Conservation (phyloP, 2,888 invertebrate species). For the Folsomia candida region DNA sequence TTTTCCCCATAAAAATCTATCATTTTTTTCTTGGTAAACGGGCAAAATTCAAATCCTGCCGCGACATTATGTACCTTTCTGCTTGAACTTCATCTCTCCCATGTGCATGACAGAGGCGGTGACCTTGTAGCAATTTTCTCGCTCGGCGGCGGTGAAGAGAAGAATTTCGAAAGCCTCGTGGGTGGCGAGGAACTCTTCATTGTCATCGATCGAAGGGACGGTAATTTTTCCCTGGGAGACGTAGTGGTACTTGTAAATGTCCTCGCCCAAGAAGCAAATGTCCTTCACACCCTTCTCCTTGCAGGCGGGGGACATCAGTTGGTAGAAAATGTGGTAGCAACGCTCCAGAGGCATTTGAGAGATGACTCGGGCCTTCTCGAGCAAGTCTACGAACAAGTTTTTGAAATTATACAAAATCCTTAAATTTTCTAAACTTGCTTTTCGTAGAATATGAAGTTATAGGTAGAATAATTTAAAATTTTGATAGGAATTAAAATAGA, state of each 20-base stretch:
- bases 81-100: slow-evolving; percentile 64
- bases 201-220: slow-evolving; percentile 93
- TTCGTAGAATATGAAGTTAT: slow-evolving; percentile 40
- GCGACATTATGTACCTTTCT: too few species aligned
- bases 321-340: slow-evolving; percentile 99
- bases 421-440: too few species aligned
- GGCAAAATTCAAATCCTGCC: too few species aligned
- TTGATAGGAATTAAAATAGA: too few species aligned
- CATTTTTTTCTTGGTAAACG: too few species aligned
- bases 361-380: slow-evolving; percentile 99
- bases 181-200: slow-evolving; percentile 82
- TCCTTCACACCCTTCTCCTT: slow-evolving; percentile 74
- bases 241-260: slow-evolving; percentile 90
- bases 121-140: slow-evolving; percentile 54
- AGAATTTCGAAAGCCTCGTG: slow-evolving; percentile 68
- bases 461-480: too few species aligned
- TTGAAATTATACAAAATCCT: background rate
- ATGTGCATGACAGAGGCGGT: slow-evolving; percentile 47
- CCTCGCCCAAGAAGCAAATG: slow-evolving; percentile 57
- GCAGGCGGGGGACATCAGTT: slow-evolving; percentile 75
- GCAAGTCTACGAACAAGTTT: slow-evolving; percentile 75
- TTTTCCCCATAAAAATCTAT: too few species aligned
- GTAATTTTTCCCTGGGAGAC: slow-evolving; percentile 95
- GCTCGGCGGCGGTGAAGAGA: slow-evolving; percentile 59
- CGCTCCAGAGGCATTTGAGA: slow-evolving; percentile 96